phyloP scores from a whole-genome alignment of 2,113 vertebrate species.

The Chloropsis cyanopogon region DNA sequence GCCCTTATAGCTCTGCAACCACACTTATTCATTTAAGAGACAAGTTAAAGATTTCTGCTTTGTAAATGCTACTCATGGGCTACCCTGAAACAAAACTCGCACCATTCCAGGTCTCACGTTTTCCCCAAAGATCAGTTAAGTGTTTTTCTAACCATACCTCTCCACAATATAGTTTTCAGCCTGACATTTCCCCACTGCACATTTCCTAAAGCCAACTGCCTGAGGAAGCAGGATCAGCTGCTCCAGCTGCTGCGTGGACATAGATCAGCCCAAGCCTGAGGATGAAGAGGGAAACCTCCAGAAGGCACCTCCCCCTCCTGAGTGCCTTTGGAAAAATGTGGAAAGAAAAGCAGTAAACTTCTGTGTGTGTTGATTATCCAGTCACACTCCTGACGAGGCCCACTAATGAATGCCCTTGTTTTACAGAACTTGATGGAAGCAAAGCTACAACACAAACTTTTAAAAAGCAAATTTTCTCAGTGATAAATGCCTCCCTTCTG shows the following conservation, averaged over 20 bases:
- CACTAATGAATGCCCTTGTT: not conserved
- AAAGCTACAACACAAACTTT: not conserved
- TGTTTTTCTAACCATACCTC: not conserved
- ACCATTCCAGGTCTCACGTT: not conserved
- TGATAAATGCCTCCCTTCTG: constrained; percentile 16
- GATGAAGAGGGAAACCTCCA: not conserved
- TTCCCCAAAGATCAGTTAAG: not conserved
- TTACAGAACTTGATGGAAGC: not conserved
- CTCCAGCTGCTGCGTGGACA: not conserved
- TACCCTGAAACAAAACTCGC: rapidly evolving
- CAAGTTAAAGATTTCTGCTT: not conserved
- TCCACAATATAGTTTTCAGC: not conserved
- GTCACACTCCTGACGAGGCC: not conserved
- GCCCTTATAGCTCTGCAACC: not conserved
- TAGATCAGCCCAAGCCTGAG: not conserved
- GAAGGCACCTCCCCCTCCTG: not conserved
- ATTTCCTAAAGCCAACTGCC: not conserved
- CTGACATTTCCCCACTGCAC: not conserved
- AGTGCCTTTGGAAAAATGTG: not conserved
- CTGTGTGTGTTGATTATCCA: not conserved
- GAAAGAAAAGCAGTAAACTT: not conserved
- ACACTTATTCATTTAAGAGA: not conserved
- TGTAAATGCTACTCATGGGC: not conserved
- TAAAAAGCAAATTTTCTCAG: not conserved
- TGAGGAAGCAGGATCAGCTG: not conserved